Evolutionary conservation across 1,140 invertebrate genomes (phyloP), one percentile per base, ranked within the genome.

Genomic region (Linepithema humile): DNA sequence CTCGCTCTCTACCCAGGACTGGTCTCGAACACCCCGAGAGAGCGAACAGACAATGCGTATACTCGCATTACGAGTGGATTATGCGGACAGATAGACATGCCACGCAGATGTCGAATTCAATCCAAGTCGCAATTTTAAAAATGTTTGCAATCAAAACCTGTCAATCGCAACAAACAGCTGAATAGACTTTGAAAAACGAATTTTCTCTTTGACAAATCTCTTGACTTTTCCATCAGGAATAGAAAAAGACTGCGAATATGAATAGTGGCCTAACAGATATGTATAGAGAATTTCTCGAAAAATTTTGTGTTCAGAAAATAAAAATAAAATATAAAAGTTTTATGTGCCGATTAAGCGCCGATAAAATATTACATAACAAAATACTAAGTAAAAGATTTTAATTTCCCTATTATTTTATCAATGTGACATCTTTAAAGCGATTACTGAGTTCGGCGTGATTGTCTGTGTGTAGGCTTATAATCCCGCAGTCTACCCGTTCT

Each of bases 381-480:
- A 64, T 40, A 26, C 2, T 5, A 32, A 15, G 6, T 4, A 3
- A 4, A 40, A 57, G 10, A 40, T 57, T 26, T 57, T 1, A 48
- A n/a, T 69, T 35, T 2, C 17, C 10, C 29, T 17, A 3, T 29
- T 2, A 7, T n/a, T 50, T 2, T 67, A 6, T 48, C 10, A 48
- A 69, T 12, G 35, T 29, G 5, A 53, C 6, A 17, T 70, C 23
- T 29, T 50, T 29, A 53, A 70, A 70, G 29, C 12, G 26, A 59
- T 57, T 12, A 5, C 29, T n/a, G n/a, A n/a, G 48, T 10, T 9
- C 35, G 32, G 32, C 17, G 15, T 26, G 23, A 75, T 75, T 48
- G 73, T 75, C 73, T 32, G 55, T 20, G n/a, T n/a, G n/a, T 26
- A 12, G 9, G 20, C 43, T 77, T 15, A 50, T 48, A 43, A 57